These are phyloP conservation scores for Himantopus leucocephalus DNA, from an alignment of 2,113 vertebrate genomes.

Conservation along the genomic window DNA sequence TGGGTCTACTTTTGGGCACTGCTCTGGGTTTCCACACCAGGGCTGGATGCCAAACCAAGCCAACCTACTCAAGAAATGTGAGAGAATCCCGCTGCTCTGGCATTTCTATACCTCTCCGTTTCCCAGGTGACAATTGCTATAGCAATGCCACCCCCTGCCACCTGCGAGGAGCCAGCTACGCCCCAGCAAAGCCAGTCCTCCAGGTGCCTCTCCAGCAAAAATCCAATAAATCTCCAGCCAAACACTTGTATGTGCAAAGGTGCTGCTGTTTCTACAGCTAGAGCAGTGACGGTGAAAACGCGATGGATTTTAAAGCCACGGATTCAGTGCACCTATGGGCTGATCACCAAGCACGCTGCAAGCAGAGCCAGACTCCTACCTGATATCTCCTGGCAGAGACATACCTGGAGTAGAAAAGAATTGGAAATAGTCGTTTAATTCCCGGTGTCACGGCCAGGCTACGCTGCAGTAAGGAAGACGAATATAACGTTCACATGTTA, in stretches of 20 bases:
- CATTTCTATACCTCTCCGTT: not conserved
- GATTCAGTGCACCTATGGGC: not conserved
- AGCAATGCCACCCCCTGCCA: not conserved
- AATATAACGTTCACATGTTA: rapidly evolving
- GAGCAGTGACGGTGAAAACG: rapidly evolving
- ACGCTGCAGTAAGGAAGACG: not conserved
- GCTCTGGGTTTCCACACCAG: not conserved
- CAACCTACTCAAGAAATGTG: not conserved
- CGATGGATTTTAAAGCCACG: not conserved
- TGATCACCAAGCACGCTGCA: not conserved
- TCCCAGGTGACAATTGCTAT: conserved; percentile 19
- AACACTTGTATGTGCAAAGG: not conserved
- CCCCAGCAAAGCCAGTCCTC: not conserved
- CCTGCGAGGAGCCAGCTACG: not conserved
- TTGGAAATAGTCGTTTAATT: not conserved
- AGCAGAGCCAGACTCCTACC: not conserved
- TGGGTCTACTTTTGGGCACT: not conserved
- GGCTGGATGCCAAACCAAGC: not conserved
- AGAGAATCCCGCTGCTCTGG: not conserved
- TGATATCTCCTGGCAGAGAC: not conserved
- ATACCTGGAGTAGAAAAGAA: not conserved
- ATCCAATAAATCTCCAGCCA: not conserved
- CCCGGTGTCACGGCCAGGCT: not conserved
- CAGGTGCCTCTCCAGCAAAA: not conserved
- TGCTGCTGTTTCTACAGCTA: rapidly evolving